Evolutionary conservation across 2,113 vertebrate species (phyloP).

Genomic region (Pogona vitticeps): DNA sequence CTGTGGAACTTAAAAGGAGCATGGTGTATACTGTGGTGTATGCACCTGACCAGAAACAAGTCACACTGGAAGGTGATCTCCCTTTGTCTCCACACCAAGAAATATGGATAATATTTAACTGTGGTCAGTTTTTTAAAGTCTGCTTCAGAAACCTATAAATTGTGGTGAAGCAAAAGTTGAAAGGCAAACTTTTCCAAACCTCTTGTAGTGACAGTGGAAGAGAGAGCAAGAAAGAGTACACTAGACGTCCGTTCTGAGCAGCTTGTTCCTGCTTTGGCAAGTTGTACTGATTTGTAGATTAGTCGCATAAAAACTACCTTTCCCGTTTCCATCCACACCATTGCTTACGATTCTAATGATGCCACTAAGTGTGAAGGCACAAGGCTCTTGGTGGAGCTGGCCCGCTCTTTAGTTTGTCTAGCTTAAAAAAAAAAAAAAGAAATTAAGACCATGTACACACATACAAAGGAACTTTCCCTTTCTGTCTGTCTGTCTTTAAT

Average conservation of each 20-base stretch:
- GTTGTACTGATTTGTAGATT: too few relatives aligned
- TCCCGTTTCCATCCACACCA: constrained; percentile 53
- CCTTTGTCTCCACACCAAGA: neutral
- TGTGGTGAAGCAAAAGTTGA: neutral
- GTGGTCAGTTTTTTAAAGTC: neutral
- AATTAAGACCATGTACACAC: too few relatives aligned
- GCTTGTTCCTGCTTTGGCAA: neutral
- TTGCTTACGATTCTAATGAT: constrained; percentile 30
- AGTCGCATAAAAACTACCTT: neutral
- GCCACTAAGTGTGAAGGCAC: constrained; percentile 36
- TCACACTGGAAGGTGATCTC: neutral
- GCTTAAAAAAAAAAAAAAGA: too few relatives aligned
- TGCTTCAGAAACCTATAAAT: neutral
- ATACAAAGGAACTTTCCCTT: too few relatives aligned
- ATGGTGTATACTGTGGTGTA: neutral
- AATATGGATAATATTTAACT: neutral
- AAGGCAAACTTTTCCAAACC: neutral
- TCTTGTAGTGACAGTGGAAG: neutral
- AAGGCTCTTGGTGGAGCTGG: neutral
- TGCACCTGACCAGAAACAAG: neutral
- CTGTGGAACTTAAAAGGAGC: constrained; percentile 40
- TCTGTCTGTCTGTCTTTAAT: constrained; percentile 47
- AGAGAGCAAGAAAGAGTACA: neutral
- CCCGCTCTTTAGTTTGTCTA: constrained; percentile 4
- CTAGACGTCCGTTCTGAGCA: neutral